Base-by-base conservation (phyloP, 1,140 invertebrate species). In the Zaprionus tsacasi region DNA sequence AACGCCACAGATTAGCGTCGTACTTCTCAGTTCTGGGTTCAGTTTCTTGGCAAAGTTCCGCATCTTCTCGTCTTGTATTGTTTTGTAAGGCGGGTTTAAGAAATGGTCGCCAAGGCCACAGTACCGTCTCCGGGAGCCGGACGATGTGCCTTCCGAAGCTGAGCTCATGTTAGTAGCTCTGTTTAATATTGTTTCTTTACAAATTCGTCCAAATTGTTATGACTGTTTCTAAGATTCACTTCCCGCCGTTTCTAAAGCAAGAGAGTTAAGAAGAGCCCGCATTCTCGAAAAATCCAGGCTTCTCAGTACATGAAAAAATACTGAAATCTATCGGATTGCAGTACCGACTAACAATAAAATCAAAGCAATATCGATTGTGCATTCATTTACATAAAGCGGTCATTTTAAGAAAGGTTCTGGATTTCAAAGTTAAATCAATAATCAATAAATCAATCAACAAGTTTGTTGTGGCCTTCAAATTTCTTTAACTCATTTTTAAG, bases 61-160 rank as follows among this genome's bases (percentile, higher is more conserved):
- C 15, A 77, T n/a, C 40, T 45, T 65, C 2, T 50, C 43, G 36
- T 80, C 64, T 1, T 3, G 21, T 4, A 82, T 75, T 1, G 15
- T 63, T 36, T 17, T 69, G 33, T 60, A n/a, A 0, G 74, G 78
- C 2, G 13, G 3, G 2, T 48, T 45, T 4, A 79, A 40, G 0
- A 25, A 11, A 35, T 79, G 78, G 1, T 68, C 60, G 8, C 74
- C 75, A 21, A 79, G 21, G 6, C 60, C 74, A 35, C 78, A 79
- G 36, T 61, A 77, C 1, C 45, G 57, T 17, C 21, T 63, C 4
- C 43, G 54, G 6, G 0, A 3, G n/a, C n/a, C 3, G 1, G 56
- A 36, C 8, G 55, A 35, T 35, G 15, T 7, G n/a, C 6, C 8
- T 15, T 15, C 11, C 8, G 61, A 21, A 45, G n/a, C 6, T 8